These are phyloP conservation scores for Noctilio leporinus DNA, from an alignment of 2,113 vertebrate species.

Conservation along the genomic window DNA sequence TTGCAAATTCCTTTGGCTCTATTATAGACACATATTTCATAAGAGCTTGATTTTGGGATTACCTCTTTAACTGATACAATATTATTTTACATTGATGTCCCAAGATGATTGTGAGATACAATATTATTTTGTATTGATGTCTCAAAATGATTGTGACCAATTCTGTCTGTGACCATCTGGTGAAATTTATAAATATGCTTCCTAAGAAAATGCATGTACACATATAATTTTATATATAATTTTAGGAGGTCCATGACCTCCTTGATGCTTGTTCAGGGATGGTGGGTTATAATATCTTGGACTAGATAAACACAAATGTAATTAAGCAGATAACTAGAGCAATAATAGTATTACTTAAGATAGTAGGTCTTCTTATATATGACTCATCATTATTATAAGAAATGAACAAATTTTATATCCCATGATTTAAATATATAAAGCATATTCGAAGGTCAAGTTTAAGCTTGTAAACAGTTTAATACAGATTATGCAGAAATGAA, in stretches of 20 bases:
- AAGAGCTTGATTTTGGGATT: background rate
- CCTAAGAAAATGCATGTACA: background rate
- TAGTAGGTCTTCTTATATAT: background rate
- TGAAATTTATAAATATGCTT: background rate
- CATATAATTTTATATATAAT: background rate
- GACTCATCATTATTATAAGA: background rate
- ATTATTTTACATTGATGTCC: background rate
- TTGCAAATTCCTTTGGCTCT: background rate
- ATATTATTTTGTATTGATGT: background rate
- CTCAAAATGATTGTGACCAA: background rate
- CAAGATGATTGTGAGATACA: background rate
- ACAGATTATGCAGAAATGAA: background rate
- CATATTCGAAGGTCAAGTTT: background rate
- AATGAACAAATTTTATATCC: background rate
- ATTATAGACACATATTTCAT: background rate
- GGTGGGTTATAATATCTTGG: background rate
- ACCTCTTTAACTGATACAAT: background rate
- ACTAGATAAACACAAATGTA: background rate
- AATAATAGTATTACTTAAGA: background rate
- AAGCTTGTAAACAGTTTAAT: background rate
- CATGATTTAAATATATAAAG: background rate
- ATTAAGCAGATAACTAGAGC: background rate
- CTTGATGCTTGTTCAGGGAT: background rate
- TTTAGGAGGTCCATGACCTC: background rate
- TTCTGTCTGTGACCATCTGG: background rate